phyloP scores from a whole-genome alignment of 2,888 invertebrate genomes.

The Papilio elwesi region DNA sequence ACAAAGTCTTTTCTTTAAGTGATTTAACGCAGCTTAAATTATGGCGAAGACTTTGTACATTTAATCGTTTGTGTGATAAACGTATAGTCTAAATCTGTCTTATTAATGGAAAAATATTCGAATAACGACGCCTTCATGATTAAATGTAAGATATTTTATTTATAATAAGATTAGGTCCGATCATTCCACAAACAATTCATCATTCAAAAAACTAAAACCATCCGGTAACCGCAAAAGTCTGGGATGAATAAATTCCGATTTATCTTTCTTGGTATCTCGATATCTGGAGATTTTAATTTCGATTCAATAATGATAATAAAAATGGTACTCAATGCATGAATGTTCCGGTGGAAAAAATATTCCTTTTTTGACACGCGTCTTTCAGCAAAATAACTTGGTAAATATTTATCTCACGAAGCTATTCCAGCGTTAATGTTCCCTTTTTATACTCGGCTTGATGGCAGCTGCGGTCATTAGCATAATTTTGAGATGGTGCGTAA shows the following conservation, averaged over 20 bases:
- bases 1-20: background rate
- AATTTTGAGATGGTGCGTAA: conserved; percentile 38
- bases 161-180: no score
- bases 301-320: background rate
- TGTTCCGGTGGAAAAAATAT: background rate
- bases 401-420: conserved; percentile 15
- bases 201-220: background rate
- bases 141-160: no score
- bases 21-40: conserved; percentile 8
- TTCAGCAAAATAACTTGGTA: conserved; percentile 2
- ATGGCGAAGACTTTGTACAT: background rate
- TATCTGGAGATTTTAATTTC: background rate
- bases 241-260: background rate
- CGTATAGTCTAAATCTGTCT: no score
- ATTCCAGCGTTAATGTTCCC: conserved; percentile 17
- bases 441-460: conserved; percentile 20
- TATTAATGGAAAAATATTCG: no score
- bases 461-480: conserved; percentile 37
- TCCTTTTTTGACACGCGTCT: background rate
- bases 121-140: no score
- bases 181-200: no score
- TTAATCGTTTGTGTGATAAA: no score
- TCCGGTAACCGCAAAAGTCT: background rate
- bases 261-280: background rate
- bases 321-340: background rate